A percentile compares a stretch with the other conserved stretches of the same genome.
phyloP scores from a whole-genome alignment of 2,888 invertebrate genomes.

The Nymphalis polychloros region DNA sequence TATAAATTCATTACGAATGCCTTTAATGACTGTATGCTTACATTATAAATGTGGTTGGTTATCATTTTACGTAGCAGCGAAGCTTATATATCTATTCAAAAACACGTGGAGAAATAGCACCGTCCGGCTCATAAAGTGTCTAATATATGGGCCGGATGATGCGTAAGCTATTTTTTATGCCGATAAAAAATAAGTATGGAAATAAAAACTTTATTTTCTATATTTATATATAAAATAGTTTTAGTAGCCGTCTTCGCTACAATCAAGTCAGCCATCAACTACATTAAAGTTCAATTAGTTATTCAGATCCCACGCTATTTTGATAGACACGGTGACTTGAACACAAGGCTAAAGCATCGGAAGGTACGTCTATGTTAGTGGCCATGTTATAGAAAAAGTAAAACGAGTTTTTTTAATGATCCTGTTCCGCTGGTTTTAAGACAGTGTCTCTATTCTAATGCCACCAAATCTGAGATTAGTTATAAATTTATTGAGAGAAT shows the following conservation, averaged over 20 bases:
- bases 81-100: too few relatives aligned
- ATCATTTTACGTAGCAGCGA: too few relatives aligned
- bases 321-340: slow-evolving; percentile 25
- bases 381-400: slow-evolving; percentile 45
- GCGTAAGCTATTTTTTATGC: too few relatives aligned
- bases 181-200: too few relatives aligned
- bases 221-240: not conserved
- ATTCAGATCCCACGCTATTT: slow-evolving; percentile 5
- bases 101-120: too few relatives aligned
- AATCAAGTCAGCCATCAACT: not conserved
- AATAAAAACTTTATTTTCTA: too few relatives aligned
- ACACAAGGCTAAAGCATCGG: slow-evolving; percentile 9
- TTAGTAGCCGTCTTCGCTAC: not conserved
- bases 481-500: too few relatives aligned
- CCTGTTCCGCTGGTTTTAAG: slow-evolving; percentile 42
- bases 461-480: not conserved
- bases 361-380: slow-evolving; percentile 36
- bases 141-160: too few relatives aligned
- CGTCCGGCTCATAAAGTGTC: too few relatives aligned
- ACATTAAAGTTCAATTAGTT: not conserved
- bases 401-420: slow-evolving; percentile 54
- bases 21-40: too few relatives aligned
- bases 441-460: slow-evolving; percentile 22
- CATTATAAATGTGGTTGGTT: too few relatives aligned
- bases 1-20: too few relatives aligned